Base-by-base conservation (phyloP, 1,140 invertebrate species). In the Leptinotarsa defecta region DNA sequence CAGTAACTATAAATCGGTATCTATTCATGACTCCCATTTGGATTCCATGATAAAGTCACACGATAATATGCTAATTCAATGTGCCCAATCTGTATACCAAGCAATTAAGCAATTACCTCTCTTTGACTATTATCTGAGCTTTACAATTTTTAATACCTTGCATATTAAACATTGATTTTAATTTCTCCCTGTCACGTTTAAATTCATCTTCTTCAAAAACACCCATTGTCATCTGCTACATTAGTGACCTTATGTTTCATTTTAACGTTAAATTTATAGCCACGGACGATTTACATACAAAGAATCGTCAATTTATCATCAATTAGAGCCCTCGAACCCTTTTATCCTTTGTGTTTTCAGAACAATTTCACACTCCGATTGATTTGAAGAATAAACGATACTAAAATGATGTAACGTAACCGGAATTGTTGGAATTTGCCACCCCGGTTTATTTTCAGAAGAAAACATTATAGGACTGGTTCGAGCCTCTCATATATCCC, bases 261-360 rank as follows among this genome's bases (percentile, higher is more conserved):
- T 65, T 65, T 34, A 65, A 65, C 64, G 64, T 71, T 49, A 15
- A 48, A 73, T 73, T 73, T 62, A 73, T 65, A 62, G 52, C 49
- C 63, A 64, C 34, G 20, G 24, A 65, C 43, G 34, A 73, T 73
- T 73, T 73, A 73, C 71, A 73, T 73, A 73, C 71, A 65, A 64
- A 73, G 71, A 73, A 67, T 48, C 71, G 62, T 73, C 71, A 65
- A 73, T 73, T 73, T 52, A 73, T 73, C 71, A 73, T 65, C 71
- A 73, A 73, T 73, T 73, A 73, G 71, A 65, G 57, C 61, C 43
- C 63, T 64, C 57, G 43, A 64, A 64, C 71, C 71, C 63, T 73
- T 73, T 48, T 17, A 61, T 27, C 71, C 62, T 67, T 65, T 73
- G 61, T 73, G 71, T 73, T 65, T 65, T 73, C 71, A 22, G 27